These are phyloP conservation scores for Eidolon helvum DNA, from an alignment of 2,113 vertebrate species.

Conservation along the genomic window DNA sequence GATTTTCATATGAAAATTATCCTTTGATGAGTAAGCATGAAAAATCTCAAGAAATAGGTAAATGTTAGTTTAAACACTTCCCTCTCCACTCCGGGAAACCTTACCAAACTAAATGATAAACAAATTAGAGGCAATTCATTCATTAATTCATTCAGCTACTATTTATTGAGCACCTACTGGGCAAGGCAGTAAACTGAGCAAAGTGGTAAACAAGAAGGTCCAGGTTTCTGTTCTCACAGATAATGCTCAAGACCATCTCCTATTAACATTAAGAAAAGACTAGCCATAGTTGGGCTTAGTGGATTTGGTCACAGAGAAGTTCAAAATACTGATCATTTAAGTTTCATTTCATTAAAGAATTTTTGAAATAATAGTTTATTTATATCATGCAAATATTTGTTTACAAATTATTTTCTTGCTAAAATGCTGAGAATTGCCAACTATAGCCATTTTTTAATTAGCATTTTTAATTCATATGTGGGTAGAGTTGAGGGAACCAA, in stretches of 20 bases:
- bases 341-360: neutral
- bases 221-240: neutral
- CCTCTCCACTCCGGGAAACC: neutral
- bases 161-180: neutral
- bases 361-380: slow-evolving; percentile 26
- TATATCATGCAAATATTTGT: neutral
- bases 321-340: slow-evolving; percentile 1
- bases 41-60: neutral
- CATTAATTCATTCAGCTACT: neutral
- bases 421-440: slow-evolving; percentile 14
- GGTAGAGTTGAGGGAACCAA: neutral
- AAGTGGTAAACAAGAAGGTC: neutral
- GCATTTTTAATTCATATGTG: too few species aligned
- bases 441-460: neutral
- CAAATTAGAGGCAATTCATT: neutral
- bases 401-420: slow-evolving; percentile 29
- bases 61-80: neutral
- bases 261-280: neutral
- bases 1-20: slow-evolving; percentile 33
- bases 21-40: slow-evolving; percentile 10
- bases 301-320: neutral
- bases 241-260: neutral
- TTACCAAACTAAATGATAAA: neutral
- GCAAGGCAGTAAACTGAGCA: neutral
- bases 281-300: neutral